Evolutionary conservation across 1,140 invertebrate genomes (phyloP).

Genomic region (Hylyphantes graminicola): DNA sequence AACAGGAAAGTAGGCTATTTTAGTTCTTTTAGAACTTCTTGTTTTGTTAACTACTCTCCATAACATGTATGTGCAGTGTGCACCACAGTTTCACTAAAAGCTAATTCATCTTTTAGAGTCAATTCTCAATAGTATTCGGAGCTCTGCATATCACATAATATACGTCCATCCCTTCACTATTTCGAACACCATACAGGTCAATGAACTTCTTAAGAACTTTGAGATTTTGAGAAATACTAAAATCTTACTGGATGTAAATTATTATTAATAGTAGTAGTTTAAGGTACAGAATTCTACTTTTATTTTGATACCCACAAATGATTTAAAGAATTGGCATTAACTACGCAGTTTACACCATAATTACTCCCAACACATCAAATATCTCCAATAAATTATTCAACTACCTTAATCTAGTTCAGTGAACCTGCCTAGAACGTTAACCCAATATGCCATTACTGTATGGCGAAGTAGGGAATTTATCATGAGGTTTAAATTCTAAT

Average conservation of each 20-base stretch:
- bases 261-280: neutral
- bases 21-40: too few relatives aligned
- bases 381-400: neutral
- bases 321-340: neutral
- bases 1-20: too few relatives aligned
- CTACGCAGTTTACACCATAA: neutral
- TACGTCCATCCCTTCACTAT: too few relatives aligned
- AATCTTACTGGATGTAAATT: neutral
- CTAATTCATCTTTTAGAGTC: too few relatives aligned
- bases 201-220: too few relatives aligned
- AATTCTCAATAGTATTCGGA: too few relatives aligned
- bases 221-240: too few relatives aligned
- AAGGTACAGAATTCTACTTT: neutral
- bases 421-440: constrained; percentile 32
- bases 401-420: constrained; percentile 14
- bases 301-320: neutral
- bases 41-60: too few relatives aligned
- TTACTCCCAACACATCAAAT: neutral
- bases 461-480: constrained; percentile 29
- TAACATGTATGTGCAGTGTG: too few relatives aligned
- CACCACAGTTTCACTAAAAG: too few relatives aligned
- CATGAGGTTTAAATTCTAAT: constrained; percentile 5
- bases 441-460: neutral
- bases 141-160: too few relatives aligned
- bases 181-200: too few relatives aligned